phyloP scores from a whole-genome alignment of 2,113 vertebrate species.

The Cyprinodon tularosa region DNA sequence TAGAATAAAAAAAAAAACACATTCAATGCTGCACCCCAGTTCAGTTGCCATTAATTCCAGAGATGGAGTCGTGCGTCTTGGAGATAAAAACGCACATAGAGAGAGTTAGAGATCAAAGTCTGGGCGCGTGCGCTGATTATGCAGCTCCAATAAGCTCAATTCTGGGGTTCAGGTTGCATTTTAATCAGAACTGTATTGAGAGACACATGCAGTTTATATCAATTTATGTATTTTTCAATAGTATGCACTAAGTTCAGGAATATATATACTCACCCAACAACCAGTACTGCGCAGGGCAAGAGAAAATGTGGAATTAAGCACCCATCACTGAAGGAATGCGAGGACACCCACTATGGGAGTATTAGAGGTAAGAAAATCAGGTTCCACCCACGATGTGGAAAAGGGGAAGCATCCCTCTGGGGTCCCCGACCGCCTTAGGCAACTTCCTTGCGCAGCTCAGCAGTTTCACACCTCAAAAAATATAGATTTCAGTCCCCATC shows the following conservation, averaged over 20 bases:
- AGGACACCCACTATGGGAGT: slow-evolving; percentile 13
- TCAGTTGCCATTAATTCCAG: background rate
- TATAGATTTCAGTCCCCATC: slow-evolving; percentile 18
- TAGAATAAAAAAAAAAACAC: background rate
- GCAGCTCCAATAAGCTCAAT: slow-evolving; percentile 37
- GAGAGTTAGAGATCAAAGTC: slow-evolving; percentile 58
- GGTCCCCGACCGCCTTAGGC: slow-evolving; percentile 60
- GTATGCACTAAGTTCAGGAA: background rate
- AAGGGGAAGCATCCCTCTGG: slow-evolving; percentile 35
- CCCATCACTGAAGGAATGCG: slow-evolving; percentile 39
- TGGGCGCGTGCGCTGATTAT: slow-evolving; percentile 46
- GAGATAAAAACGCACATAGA: slow-evolving; percentile 36
- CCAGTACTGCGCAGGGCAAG: slow-evolving; percentile 1
- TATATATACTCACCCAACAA: slow-evolving; percentile 16
- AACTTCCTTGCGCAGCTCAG: slow-evolving; percentile 79
- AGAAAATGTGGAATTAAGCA: slow-evolving; percentile 6
- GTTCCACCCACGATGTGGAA: slow-evolving; percentile 30
- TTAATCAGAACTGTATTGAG: slow-evolving; percentile 33
- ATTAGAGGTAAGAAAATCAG: background rate
- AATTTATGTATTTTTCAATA: background rate
- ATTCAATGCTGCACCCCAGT: background rate
- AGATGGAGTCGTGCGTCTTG: slow-evolving; percentile 37
- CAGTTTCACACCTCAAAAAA: slow-evolving; percentile 51
- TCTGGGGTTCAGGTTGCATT: slow-evolving; percentile 30
- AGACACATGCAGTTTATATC: slow-evolving; percentile 10